A percentile compares a stretch with the other conserved stretches of the same genome.
Evolutionary conservation across 2,888 invertebrate species (phyloP).

Genomic region (Drosophila monieri): DNA sequence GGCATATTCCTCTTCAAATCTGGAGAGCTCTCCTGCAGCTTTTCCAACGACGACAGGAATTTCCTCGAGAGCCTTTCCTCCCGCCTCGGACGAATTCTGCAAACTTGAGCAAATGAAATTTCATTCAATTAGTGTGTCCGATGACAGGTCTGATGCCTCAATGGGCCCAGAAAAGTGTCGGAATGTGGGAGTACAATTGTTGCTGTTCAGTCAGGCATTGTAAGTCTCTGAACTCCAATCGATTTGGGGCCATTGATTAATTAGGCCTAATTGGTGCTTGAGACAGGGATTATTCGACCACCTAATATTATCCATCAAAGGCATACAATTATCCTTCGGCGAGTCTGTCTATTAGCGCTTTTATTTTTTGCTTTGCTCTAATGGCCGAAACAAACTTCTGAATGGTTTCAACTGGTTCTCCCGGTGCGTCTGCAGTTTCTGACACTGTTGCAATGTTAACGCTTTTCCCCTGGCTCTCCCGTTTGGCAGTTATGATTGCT

Average conservation of each 20-base stretch:
- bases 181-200: constrained; percentile 1
- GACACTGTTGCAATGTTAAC: constrained; percentile 41
- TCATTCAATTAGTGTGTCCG: constrained; percentile 36
- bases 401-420: constrained; percentile 22
- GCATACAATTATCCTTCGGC: not conserved
- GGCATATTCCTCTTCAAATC: constrained; percentile 28
- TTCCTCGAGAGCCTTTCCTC: constrained; percentile 2
- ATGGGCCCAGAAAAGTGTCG: constrained; percentile 16
- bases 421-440: constrained; percentile 40
- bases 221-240: constrained; percentile 1
- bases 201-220: constrained; percentile 11
- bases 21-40: constrained; percentile 12
- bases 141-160: constrained; percentile 34
- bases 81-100: not conserved
- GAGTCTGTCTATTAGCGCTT: not conserved
- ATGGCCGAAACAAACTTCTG: constrained; percentile 27
- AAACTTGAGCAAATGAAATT: constrained; percentile 45
- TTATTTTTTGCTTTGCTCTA: not conserved
- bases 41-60: not conserved
- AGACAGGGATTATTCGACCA: not conserved
- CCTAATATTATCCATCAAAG: not conserved
- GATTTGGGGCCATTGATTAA: constrained; percentile 10
- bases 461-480: constrained; percentile 6
- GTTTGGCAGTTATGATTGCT: constrained; percentile 23
- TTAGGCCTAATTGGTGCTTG: constrained; percentile 9